These are phyloP conservation scores for Phalera bucephala DNA, from an alignment of 2,888 invertebrate species.

Conservation along the genomic window DNA sequence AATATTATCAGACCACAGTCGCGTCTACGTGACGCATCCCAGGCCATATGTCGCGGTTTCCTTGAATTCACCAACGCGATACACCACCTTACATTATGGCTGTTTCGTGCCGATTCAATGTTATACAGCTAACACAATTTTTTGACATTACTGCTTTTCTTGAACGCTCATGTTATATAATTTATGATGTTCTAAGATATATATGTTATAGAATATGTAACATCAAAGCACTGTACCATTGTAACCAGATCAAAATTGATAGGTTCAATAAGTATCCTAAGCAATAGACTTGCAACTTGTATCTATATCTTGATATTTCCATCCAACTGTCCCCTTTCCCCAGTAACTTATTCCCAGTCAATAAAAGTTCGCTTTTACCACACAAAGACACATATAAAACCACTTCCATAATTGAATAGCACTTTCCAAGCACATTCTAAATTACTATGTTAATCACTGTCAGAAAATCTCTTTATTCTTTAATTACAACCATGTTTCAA, in stretches of 20 bases:
- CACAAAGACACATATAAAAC: too few species aligned
- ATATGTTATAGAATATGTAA: too few species aligned
- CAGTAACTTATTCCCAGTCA: too few species aligned
- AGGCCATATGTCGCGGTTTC: slow-evolving; percentile 73
- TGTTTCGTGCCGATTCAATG: slow-evolving; percentile 24
- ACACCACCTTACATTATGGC: slow-evolving; percentile 30
- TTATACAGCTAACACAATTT: slow-evolving; percentile 10
- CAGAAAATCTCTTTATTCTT: slow-evolving; percentile 7
- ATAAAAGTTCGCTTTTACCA: too few species aligned
- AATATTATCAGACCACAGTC: slow-evolving; percentile 11
- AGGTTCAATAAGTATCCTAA: too few species aligned
- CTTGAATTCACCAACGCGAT: slow-evolving; percentile 68
- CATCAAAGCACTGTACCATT: too few species aligned
- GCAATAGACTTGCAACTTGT: too few species aligned
- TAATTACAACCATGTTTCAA: slow-evolving; percentile 11
- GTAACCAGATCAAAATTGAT: too few species aligned
- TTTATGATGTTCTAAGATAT: too few species aligned
- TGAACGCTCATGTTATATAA: too few species aligned
- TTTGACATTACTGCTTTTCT: slow-evolving; percentile 3
- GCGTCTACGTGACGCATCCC: slow-evolving; percentile 60
- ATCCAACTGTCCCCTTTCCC: too few species aligned
- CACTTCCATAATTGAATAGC: not conserved
- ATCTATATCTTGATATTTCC: too few species aligned
- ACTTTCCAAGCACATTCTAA: slow-evolving; percentile 8
- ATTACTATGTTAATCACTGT: slow-evolving; percentile 10